Evolutionary conservation across 2,888 invertebrate genomes (phyloP), one percentile per base, ranked within the genome.

Genomic region (Caenorhabditis imperialis): DNA sequence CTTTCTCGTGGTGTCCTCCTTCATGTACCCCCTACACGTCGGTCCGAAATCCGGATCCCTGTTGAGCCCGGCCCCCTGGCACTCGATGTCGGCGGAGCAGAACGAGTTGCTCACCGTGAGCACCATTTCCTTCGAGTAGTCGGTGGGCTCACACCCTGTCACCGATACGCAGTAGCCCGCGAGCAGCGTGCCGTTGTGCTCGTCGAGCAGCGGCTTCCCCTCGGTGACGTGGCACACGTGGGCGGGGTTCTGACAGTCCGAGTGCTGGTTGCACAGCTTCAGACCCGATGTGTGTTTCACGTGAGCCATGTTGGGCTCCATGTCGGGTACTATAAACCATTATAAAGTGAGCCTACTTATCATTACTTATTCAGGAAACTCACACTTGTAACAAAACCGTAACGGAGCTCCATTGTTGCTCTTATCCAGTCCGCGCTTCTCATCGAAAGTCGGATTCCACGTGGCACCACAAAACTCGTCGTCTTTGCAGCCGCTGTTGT

Each of bases 321-420:
- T 18, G 0, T 3, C 1, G 4, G 65, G 65, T 6, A 33, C 65
- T 65, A 48, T 33, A 65, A 47, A 4, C 16, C 10, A 18, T 27
- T 1, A 20, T 7, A 23, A 14, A 23, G 6, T n/a, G n/a, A n/a
- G n/a, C n/a, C n/a, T n/a, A n/a, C n/a, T n/a, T n/a, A n/a, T n/a
- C n/a, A n/a, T n/a, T n/a, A n/a, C n/a, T n/a, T n/a, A n/a, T n/a
- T n/a, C n/a, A n/a, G n/a, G n/a, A n/a, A n/a, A n/a, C 63, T 42
- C 22, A 65, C 65, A 10, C n/a, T 50, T 44, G 25, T 37, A 67
- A 30, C 67, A 67, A n/a, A 67, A 67, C 7, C 37, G 44, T 3
- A 33, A 14, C 1, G 50, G 51, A 5, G 14, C 12, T 8, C 30
- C 27, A 7, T 30, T 30, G 30, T 18, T 38, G 50, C 65, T 65